Percentiles rank a stretch among this genome's conserved stretches.
These are phyloP conservation scores for Bucco capensis DNA, from an alignment of 2,113 vertebrate genomes.

Conservation along the genomic window DNA sequence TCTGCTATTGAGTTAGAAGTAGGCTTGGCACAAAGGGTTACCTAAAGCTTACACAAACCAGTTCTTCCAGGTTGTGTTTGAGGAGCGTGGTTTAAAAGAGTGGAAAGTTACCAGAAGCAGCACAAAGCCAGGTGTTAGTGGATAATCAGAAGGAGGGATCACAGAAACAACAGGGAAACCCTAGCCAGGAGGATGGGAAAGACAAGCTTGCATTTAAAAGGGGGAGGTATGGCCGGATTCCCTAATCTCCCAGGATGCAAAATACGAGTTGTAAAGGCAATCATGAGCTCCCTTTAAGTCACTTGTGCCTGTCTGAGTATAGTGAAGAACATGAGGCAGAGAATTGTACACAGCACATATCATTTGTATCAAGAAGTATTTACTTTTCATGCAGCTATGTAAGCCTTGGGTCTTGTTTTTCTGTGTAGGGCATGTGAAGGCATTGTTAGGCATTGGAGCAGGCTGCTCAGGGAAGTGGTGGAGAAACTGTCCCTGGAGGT, in stretches of 20 bases:
- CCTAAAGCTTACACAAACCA: constrained; percentile 31
- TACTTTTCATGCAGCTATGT: background rate
- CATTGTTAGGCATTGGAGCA: too few relatives aligned
- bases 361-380: background rate
- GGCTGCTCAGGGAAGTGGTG: too few relatives aligned
- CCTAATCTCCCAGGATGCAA: background rate
- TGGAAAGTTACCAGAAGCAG: constrained; percentile 56
- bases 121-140: background rate
- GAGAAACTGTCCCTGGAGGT: too few relatives aligned
- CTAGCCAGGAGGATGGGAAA: background rate
- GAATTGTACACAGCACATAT: background rate
- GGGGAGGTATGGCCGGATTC: background rate
- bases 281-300: background rate
- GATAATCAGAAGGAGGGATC: background rate
- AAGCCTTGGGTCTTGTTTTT: background rate
- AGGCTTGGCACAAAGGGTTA: constrained; percentile 18
- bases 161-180: background rate
- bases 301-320: background rate
- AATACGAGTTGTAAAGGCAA: background rate
- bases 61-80: constrained; percentile 44
- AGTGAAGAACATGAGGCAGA: background rate
- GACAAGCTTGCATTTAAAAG: background rate
- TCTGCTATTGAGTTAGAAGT: background rate
- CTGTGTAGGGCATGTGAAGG: background rate
- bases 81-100: background rate